A percentile compares a stretch with the other conserved stretches of the same genome.
Evolutionary conservation across 2,797 vertebrate species (phyloP).

Genomic region (Falco rusticolus): DNA sequence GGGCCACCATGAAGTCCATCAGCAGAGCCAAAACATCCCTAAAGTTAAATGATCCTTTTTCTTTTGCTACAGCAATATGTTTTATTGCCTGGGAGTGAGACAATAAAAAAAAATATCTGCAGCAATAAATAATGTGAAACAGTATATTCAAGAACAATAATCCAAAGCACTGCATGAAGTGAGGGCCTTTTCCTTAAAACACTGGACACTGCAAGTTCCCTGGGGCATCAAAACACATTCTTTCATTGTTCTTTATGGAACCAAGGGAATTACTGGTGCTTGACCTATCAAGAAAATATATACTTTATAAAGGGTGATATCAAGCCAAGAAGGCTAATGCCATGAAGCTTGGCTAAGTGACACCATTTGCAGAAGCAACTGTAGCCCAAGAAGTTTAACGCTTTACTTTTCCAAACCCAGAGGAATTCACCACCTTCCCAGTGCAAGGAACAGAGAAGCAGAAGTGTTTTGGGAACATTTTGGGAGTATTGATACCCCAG

Average conservation of each 20-base stretch:
- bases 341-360: not conserved
- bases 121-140: constrained; percentile 31
- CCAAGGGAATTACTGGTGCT: not conserved
- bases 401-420: not conserved
- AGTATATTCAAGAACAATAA: constrained; percentile 34
- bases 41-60: not conserved
- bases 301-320: not conserved
- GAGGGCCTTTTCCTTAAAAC: constrained; percentile 10
- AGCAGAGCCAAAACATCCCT: not conserved
- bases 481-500: too few relatives aligned
- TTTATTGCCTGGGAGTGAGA: constrained; percentile 50
- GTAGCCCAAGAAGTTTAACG: not conserved
- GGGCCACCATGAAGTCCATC: not conserved
- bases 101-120: not conserved
- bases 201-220: not conserved
- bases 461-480: not conserved
- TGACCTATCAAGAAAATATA: not conserved
- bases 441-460: not conserved
- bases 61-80: constrained; percentile 8
- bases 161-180: not conserved
- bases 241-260: constrained; percentile 22
- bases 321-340: not conserved
- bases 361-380: not conserved
- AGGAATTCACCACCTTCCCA: not conserved
- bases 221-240: not conserved